Base-by-base conservation (phyloP, 2,888 invertebrate species). In the Hirtodrosophila duncani region DNA sequence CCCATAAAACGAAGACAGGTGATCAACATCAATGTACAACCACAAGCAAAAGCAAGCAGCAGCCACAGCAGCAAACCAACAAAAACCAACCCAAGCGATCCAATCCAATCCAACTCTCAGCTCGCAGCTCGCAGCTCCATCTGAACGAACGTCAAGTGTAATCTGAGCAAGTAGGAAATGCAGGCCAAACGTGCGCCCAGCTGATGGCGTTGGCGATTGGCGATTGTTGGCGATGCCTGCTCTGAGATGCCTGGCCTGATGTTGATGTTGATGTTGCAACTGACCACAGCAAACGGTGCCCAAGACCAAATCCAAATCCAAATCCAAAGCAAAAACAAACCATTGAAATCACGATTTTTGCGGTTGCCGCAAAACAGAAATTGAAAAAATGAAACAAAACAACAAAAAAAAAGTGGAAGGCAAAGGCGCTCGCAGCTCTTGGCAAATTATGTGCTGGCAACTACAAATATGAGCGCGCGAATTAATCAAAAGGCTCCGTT, bases 381-480 rank as follows among this genome's bases (percentile, higher is more conserved):
- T 61, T 61, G 60, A 61, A 53, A 46, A 49, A 31, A 33, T 38
- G 27, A 66, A 62, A 65, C 51, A 65, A 67, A 64, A 65, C 56
- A 58, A 45, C 37, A 18, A 30, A 33, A 42, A 39, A 27, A 10
- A 39, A 30, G 13, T 9, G 44, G 42, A n/a, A 27, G 52, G 60
- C 37, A 42, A 65, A 67, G 59, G 46, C 71, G 80, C 80, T 75
- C 30, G 57, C 16, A 79, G 80, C 79, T 60, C 61, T 74, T 72
- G 79, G 72, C 80, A 74, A 74, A 74, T 74, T 80, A 74, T 74
- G 72, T 80, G 80, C 72, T 74, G 72, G 72, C 77, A 77, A 77
- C 80, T 75, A 72, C 72, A 74, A 74, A 74, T 74, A 74, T 80
- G 80, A 74, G 80, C 66, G 65, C 69, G 72, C 72, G 80, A 74